Conservation (phyloP, 1,140 invertebrate species). For the Patella vulgata region DNA sequence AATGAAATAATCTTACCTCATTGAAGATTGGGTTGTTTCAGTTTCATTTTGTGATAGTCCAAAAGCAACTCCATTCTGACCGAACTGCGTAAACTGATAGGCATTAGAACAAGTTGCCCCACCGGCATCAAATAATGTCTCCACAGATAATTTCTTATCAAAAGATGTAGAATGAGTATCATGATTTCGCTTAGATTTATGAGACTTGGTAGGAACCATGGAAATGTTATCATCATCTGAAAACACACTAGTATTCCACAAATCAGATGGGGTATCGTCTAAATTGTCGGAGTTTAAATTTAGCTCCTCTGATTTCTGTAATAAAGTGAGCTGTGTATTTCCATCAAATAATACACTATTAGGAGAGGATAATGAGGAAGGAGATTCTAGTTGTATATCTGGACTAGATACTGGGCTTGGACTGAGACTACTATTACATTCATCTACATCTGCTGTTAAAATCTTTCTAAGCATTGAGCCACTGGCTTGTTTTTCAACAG, state of each 20-base stretch:
- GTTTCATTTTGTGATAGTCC: slow-evolving; percentile 4
- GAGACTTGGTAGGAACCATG: slow-evolving; percentile 30
- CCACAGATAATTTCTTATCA: slow-evolving; percentile 25
- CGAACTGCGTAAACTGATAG: slow-evolving; percentile 48
- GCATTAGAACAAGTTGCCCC: slow-evolving; percentile 29
- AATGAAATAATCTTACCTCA: too few species aligned
- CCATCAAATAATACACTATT: slow-evolving; percentile 32
- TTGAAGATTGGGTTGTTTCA: too few species aligned
- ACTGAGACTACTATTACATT: slow-evolving; percentile 3
- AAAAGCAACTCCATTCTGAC: slow-evolving; percentile 29
- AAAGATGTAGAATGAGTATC: slow-evolving; percentile 37
- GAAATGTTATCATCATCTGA: slow-evolving; percentile 28
- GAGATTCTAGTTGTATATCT: slow-evolving; percentile 27
- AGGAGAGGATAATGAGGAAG: slow-evolving; percentile 27
- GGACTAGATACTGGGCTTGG: slow-evolving; percentile 31
- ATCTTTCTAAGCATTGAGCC: slow-evolving; percentile 33
- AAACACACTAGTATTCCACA: slow-evolving; percentile 32
- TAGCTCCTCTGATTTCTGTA: slow-evolving; percentile 43
- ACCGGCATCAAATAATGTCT: slow-evolving; percentile 37
- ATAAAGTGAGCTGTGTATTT: slow-evolving; percentile 49
- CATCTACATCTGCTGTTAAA: slow-evolving; percentile 27
- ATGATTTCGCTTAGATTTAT: slow-evolving; percentile 30
- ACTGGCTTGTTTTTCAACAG: slow-evolving; percentile 18
- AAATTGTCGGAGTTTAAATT: slow-evolving; percentile 36
- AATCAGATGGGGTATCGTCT: slow-evolving; percentile 19